Percentiles rank a stretch among this genome's conserved stretches.
Conservation (phyloP, 2,888 invertebrate genomes). For the Torymus auratus region DNA sequence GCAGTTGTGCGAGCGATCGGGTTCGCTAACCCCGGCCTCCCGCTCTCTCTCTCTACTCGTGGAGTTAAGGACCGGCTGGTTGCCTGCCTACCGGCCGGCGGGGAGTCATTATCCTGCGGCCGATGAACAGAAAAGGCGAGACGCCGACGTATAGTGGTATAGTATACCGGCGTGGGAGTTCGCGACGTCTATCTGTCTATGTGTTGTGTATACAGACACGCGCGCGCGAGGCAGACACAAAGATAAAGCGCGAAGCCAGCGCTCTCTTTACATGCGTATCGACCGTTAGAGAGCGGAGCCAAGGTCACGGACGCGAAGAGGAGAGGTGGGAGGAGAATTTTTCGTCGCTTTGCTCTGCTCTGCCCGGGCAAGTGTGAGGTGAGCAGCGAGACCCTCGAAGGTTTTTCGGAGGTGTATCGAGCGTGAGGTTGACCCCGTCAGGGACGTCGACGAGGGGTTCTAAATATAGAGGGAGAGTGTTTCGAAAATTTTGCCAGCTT, state of each 20-base stretch:
- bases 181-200: not conserved
- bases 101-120: constrained; percentile 59
- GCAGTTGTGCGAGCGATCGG: constrained; percentile 50
- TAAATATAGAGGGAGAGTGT: too few species aligned
- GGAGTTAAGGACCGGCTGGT: constrained; percentile 48
- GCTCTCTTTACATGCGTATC: constrained; percentile 11
- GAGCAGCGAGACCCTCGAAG: too few species aligned
- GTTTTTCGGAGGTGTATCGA: too few species aligned
- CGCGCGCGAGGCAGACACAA: not conserved
- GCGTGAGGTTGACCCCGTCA: too few species aligned
- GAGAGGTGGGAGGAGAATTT: not conserved
- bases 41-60: constrained; percentile 57
- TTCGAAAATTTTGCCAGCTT: too few species aligned
- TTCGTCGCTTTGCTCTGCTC: not conserved
- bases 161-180: too few species aligned
- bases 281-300: constrained; percentile 58
- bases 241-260: not conserved
- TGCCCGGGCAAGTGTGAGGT: too few species aligned
- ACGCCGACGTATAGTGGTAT: not conserved
- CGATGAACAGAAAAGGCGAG: constrained; percentile 57
- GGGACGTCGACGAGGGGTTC: too few species aligned
- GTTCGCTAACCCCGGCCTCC: constrained; percentile 58
- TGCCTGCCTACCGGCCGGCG: not conserved
- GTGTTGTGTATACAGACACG: not conserved
- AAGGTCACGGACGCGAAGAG: constrained; percentile 65